phyloP scores from a whole-genome alignment of 2,797 vertebrate genomes.

The Lagorchestes hirsutus region DNA sequence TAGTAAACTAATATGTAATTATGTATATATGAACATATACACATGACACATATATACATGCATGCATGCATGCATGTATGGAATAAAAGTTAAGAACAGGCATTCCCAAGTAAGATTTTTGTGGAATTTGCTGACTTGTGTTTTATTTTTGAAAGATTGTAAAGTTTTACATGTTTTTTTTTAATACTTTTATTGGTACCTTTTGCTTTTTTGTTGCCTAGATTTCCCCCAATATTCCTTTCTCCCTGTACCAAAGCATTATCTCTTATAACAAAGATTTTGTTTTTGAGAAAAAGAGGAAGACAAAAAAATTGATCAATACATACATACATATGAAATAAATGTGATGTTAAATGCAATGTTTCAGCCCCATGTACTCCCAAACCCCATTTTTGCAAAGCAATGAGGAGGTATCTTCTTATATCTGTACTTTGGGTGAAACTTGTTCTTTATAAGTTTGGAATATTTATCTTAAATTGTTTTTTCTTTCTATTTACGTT shows the following conservation, averaged over 20 bases:
- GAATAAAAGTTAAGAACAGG: neutral
- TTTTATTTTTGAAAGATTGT: neutral
- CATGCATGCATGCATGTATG: neutral
- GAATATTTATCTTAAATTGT: neutral
- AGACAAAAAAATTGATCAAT: neutral
- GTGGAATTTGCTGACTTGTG: neutral
- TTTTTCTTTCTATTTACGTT: neutral
- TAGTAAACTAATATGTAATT: neutral
- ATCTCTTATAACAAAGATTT: neutral
- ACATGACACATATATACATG: neutral
- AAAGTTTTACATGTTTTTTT: neutral
- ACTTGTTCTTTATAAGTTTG: neutral
- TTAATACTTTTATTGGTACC: neutral
- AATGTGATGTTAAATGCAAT: neutral
- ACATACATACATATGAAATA: neutral
- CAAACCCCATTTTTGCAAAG: neutral
- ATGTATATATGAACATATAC: neutral
- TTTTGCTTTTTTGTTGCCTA: neutral
- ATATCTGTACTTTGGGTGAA: neutral
- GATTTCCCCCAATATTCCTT: neutral
- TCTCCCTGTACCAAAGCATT: neutral
- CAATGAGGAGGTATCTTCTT: neutral
- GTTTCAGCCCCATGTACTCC: neutral
- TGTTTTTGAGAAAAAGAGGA: neutral
- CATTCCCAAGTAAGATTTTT: neutral